These are phyloP conservation scores for Hystrix brachyura DNA, from an alignment of 2,113 vertebrate genomes.

Conservation along the genomic window DNA sequence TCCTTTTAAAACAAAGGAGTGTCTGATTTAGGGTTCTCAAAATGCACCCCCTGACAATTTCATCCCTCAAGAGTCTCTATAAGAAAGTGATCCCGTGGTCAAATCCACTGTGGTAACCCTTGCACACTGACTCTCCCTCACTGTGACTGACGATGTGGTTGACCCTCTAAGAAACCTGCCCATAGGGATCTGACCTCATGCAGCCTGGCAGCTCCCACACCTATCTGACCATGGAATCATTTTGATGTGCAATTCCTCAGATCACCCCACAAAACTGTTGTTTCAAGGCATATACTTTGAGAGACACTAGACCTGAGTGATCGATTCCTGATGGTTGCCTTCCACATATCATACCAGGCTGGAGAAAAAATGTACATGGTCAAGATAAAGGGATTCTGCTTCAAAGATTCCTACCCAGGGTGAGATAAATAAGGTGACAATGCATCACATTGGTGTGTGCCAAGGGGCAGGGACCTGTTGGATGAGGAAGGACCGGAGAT, in stretches of 20 bases:
- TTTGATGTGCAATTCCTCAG: neutral
- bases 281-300: neutral
- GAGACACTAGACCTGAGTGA: neutral
- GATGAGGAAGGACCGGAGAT: neutral
- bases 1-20: constrained; percentile 40
- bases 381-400: neutral
- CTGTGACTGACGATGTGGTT: neutral
- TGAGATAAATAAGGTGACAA: neutral
- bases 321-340: neutral
- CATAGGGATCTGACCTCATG: neutral
- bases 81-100: neutral
- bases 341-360: neutral
- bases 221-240: neutral
- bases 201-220: neutral
- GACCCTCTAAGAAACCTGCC: neutral
- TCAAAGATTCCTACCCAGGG: neutral
- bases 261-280: neutral
- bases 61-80: neutral
- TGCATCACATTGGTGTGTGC: neutral
- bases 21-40: neutral
- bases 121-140: neutral
- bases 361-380: neutral
- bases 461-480: neutral
- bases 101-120: neutral
- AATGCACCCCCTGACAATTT: neutral